Base-by-base conservation (phyloP, 2,888 invertebrate genomes). In the Drosophila maculinotata region DNA sequence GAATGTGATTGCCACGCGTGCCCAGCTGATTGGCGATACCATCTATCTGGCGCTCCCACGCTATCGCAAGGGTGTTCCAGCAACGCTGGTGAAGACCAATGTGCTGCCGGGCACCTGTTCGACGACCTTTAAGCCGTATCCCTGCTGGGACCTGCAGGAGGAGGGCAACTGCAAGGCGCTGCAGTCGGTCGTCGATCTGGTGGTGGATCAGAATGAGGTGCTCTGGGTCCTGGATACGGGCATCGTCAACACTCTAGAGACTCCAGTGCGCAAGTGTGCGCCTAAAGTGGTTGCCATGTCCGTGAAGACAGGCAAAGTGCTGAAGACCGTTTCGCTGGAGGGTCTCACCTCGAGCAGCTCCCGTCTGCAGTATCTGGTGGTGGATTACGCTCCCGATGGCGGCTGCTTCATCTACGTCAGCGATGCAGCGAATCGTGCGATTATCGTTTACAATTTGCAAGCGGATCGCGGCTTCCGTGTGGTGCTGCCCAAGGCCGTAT, bases 201-300 rank as follows among this genome's bases (percentile, higher is more conserved):
- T 93, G 87, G 89, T 93, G 23, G 94, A 94, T 72, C 90, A 90
- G 35, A 93, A 95, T 89, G 94, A 94, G 42, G 93, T 94, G 66
- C 92, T 96, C 7, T 96, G 96, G 96, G 93, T 94, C 0, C 90
- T 96, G 65, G 96, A 96, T 85, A 93, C 93, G 9, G 96, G 96
- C 10, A 93, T 95, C 39, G 93, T 95, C 0, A 94, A 95, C 71
- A 94, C 94, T 0, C 80, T 95, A 56, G 94, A 94, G 60, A 92
- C 93, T 1, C 95, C 95, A 0, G 92, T 94, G 4, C 93, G 94
- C 52, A 93, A 93, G 9, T 95, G 95, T 78, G 92, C 94, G 0
- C 95, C 96, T 0, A 96, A 95, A 89, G 93, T 95, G 28, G 92
- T 95, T 1, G 94, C 93, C 23, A 92, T 95, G 80, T 93, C 92